These are phyloP conservation scores for Bombus affinis DNA, from an alignment of 1,140 invertebrate species.

Conservation along the genomic window DNA sequence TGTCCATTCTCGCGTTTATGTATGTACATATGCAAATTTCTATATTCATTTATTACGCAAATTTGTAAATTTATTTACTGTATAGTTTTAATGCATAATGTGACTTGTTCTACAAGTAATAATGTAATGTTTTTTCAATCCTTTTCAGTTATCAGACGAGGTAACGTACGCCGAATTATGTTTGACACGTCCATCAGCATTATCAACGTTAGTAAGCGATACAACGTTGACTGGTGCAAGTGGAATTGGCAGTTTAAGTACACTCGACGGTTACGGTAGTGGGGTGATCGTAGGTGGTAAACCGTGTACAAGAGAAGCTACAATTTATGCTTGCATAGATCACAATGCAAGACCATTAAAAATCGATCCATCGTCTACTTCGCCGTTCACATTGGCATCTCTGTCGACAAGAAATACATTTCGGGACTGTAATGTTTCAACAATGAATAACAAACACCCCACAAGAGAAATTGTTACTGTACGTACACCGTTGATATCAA, in stretches of 20 bases:
- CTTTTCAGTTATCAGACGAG: constrained; percentile 80
- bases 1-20: too few relatives aligned
- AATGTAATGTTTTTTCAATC: neutral
- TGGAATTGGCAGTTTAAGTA: constrained; percentile 67
- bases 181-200: constrained; percentile 83
- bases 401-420: constrained; percentile 66
- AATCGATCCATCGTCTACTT: constrained; percentile 75
- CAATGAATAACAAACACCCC: constrained; percentile 77
- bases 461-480: constrained; percentile 91
- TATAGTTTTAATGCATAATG: too few relatives aligned
- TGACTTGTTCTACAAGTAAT: too few relatives aligned
- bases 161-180: constrained; percentile 89
- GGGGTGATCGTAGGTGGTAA: constrained; percentile 77
- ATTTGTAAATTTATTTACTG: too few relatives aligned
- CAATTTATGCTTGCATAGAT: constrained; percentile 89
- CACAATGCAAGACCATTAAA: constrained; percentile 81
- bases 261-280: constrained; percentile 75
- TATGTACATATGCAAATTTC: too few relatives aligned
- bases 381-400: constrained; percentile 71
- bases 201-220: constrained; percentile 79
- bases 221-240: constrained; percentile 77
- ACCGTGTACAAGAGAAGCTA: constrained; percentile 81
- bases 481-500: constrained; percentile 90
- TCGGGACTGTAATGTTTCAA: constrained; percentile 60
- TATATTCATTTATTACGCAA: too few relatives aligned